phyloP scores from a whole-genome alignment of 2,797 vertebrate species.

The Emydoidea blandingii region DNA sequence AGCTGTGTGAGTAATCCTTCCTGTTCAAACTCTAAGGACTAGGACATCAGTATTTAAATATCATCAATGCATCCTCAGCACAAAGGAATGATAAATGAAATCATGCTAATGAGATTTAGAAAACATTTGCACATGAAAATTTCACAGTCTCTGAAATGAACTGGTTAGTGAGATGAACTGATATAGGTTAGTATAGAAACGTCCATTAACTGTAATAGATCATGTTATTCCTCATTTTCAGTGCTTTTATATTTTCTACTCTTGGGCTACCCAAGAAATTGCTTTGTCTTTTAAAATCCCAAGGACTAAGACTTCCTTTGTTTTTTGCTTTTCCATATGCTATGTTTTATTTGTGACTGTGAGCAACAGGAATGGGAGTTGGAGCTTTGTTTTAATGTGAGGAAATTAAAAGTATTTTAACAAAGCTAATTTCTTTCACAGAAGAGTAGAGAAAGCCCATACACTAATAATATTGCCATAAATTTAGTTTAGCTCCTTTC shows the following conservation, averaged over 20 bases:
- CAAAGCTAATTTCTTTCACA: slow-evolving; percentile 8
- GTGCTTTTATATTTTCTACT: slow-evolving; percentile 28
- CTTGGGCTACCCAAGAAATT: neutral
- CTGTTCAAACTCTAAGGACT: slow-evolving; percentile 19
- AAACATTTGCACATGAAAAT: slow-evolving; percentile 15
- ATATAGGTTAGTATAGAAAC: neutral
- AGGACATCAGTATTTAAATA: slow-evolving; percentile 41
- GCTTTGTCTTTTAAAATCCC: neutral
- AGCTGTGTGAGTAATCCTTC: neutral
- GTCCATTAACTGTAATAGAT: neutral
- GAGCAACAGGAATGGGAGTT: neutral
- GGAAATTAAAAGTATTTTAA: slow-evolving; percentile 37
- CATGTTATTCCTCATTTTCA: slow-evolving; percentile 7
- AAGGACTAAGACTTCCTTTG: neutral
- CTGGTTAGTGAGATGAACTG: slow-evolving; percentile 5
- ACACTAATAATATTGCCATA: slow-evolving; percentile 53
- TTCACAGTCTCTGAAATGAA: slow-evolving; percentile 2
- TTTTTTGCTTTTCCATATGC: slow-evolving; percentile 26
- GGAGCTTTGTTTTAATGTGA: slow-evolving; percentile 24
- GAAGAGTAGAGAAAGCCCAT: neutral
- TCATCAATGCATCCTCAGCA: slow-evolving; percentile 13
- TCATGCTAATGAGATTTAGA: slow-evolving; percentile 15
- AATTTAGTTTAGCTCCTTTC: slow-evolving; percentile 47
- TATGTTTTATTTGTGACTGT: neutral
- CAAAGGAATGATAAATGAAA: slow-evolving; percentile 9